Conservation (phyloP, 2,888 invertebrate genomes). For the Yponomeuta plumbellus region DNA sequence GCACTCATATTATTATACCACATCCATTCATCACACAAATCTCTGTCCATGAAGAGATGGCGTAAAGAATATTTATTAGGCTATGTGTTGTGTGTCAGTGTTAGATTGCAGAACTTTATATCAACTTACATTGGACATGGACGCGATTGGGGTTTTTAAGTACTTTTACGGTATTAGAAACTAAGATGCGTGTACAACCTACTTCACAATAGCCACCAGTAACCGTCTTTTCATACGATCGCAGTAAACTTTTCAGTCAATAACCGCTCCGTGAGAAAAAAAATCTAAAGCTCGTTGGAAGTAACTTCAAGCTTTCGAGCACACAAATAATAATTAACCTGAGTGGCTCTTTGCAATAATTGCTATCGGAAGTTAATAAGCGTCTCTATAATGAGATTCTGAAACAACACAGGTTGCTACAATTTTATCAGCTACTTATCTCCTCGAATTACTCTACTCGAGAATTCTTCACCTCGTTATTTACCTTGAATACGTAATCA, state of each 20-base stretch:
- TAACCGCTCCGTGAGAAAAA: neutral
- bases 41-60: no score
- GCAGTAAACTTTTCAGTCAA: neutral
- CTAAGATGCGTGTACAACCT: no score
- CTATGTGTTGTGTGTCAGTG: no score
- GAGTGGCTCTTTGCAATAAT: neutral
- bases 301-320: neutral
- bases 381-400: neutral
- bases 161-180: neutral
- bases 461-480: neutral
- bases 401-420: neutral
- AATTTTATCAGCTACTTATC: neutral
- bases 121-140: neutral
- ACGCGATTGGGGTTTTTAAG: neutral
- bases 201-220: no score
- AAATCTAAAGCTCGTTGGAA: neutral
- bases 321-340: neutral
- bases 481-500: neutral
- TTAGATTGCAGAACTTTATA: no score
- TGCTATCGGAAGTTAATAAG: neutral
- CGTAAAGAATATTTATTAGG: no score
- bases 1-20: no score
- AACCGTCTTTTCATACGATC: neutral
- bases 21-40: no score
- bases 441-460: neutral